Conservation (phyloP, 2,113 vertebrate species). For the Phalacrocorax pelagicus region DNA sequence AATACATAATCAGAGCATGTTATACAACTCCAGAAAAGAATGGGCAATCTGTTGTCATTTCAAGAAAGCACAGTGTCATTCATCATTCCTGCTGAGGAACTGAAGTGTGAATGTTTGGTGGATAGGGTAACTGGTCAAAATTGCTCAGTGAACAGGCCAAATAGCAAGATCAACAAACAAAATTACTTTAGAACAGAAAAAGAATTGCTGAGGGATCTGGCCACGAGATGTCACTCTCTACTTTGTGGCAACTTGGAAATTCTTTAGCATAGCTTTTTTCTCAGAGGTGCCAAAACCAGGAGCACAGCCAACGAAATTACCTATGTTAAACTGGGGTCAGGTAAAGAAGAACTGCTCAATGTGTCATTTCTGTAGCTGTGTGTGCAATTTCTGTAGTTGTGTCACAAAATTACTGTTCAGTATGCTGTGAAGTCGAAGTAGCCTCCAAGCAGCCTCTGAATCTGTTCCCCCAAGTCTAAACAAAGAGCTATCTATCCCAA, state of each 20-base stretch:
- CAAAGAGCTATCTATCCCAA: background rate
- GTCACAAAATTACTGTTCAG: background rate
- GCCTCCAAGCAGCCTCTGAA: background rate
- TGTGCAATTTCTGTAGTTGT: background rate
- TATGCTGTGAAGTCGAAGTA: background rate
- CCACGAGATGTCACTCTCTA: conserved; percentile 48
- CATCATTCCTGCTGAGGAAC: background rate
- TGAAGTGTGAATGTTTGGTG: background rate
- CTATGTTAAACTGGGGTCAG: background rate
- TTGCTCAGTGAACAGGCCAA: background rate
- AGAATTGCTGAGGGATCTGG: background rate
- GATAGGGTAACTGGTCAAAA: background rate
- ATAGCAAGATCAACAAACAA: background rate
- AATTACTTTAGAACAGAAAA: background rate
- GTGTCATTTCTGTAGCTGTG: background rate
- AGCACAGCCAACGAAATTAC: background rate
- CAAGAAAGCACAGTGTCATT: background rate
- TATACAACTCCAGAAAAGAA: background rate
- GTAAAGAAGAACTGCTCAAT: background rate
- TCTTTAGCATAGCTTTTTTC: background rate
- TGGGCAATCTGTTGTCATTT: background rate
- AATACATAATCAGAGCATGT: background rate
- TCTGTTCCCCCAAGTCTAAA: background rate
- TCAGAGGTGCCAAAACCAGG: background rate
- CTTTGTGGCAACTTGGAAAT: background rate